These are phyloP conservation scores for Oreohelix idahoensis DNA, from an alignment of 1,140 invertebrate species.

Conservation along the genomic window DNA sequence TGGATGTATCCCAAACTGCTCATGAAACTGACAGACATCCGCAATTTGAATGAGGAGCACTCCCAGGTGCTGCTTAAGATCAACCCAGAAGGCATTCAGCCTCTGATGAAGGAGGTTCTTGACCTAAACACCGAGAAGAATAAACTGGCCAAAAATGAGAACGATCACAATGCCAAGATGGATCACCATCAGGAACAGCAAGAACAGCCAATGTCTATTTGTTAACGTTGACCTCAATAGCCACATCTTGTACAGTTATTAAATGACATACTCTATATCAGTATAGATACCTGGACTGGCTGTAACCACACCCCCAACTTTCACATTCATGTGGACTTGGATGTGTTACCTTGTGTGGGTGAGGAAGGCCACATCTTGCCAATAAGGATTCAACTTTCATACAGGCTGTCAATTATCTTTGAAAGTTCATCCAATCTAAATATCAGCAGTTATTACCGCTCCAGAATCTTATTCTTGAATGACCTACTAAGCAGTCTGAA, in stretches of 20 bases:
- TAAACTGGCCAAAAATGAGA: conserved; percentile 36
- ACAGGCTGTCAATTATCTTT: not conserved
- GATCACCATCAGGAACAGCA: conserved; percentile 7
- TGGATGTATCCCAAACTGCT: conserved; percentile 75
- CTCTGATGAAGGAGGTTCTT: conserved; percentile 73
- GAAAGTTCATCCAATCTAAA: not conserved
- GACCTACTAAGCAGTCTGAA: not conserved
- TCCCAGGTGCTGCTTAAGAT: conserved; percentile 75
- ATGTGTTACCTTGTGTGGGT: not conserved
- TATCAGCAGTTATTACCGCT: not conserved
- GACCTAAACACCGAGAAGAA: conserved; percentile 66
- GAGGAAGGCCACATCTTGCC: conserved; percentile 27
- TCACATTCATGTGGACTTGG: not conserved
- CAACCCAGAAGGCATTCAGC: conserved; percentile 73
- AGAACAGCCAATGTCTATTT: conserved; percentile 31
- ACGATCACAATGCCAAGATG: conserved; percentile 29
- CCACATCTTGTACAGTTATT: conserved; percentile 4
- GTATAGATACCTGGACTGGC: not conserved
- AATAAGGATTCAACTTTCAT: not conserved
- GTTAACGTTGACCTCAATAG: conserved; percentile 18
- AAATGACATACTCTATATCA: not conserved
- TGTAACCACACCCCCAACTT: not conserved
- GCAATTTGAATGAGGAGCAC: conserved; percentile 76
- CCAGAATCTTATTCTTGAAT: not conserved
- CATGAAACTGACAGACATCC: conserved; percentile 75